These are phyloP conservation scores for Phyllostomus hastatus DNA, from an alignment of 2,113 vertebrate genomes.

Conservation along the genomic window DNA sequence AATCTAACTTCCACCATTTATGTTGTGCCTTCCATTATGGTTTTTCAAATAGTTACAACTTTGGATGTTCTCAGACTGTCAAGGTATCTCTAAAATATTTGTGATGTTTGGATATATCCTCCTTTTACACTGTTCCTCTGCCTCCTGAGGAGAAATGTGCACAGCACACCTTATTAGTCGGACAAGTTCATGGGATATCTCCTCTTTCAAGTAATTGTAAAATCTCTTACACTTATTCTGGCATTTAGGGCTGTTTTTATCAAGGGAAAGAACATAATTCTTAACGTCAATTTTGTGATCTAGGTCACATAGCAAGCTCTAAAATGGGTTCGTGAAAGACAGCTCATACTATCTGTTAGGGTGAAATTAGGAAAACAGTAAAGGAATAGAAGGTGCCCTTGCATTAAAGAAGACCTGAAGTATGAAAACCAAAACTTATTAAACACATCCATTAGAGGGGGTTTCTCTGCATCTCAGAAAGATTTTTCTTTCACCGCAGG, in stretches of 20 bases:
- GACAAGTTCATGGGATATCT: background rate
- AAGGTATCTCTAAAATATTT: slow-evolving; percentile 12
- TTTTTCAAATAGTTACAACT: background rate
- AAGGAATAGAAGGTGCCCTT: background rate
- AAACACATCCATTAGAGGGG: background rate
- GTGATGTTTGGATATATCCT: background rate
- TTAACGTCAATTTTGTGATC: slow-evolving; percentile 26
- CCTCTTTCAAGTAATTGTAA: slow-evolving; percentile 16
- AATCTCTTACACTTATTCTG: slow-evolving; percentile 1
- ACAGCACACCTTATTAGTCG: slow-evolving; percentile 25
- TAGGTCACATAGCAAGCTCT: slow-evolving; percentile 25
- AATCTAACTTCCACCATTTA: background rate
- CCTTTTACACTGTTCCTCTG: slow-evolving; percentile 25
- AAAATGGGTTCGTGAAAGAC: slow-evolving; percentile 55
- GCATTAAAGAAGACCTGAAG: background rate
- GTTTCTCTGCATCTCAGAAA: background rate
- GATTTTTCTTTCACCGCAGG: background rate
- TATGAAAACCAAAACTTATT: background rate
- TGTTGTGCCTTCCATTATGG: background rate
- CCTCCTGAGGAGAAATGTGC: slow-evolving; percentile 3
- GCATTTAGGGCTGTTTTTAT: slow-evolving; percentile 48
- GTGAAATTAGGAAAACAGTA: background rate
- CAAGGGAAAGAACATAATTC: slow-evolving; percentile 49
- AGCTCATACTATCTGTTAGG: background rate
- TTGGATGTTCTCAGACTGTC: background rate